phyloP scores from a whole-genome alignment of 2,888 invertebrate genomes.

The Galeruca laticollis region DNA sequence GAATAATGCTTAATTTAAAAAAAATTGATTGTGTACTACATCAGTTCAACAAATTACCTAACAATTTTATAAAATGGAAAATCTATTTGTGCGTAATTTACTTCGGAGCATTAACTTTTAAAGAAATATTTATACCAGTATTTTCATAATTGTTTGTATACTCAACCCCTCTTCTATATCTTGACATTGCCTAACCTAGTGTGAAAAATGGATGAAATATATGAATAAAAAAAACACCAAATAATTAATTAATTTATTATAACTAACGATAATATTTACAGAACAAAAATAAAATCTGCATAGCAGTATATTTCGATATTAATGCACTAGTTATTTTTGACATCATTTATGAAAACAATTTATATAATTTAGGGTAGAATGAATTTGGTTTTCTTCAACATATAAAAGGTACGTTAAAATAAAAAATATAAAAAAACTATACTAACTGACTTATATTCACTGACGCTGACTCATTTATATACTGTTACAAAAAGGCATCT shows the following conservation, averaged over 20 bases:
- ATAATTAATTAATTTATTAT: slow-evolving; percentile 61
- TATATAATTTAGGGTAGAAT: slow-evolving; percentile 37
- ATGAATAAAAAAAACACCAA: neutral
- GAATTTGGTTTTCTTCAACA: slow-evolving; percentile 36
- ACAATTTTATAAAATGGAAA: too few relatives aligned
- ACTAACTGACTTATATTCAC: neutral
- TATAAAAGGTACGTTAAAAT: slow-evolving; percentile 1
- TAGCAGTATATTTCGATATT: slow-evolving; percentile 60
- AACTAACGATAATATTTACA: slow-evolving; percentile 66
- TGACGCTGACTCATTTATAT: neutral
- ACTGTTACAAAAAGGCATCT: slow-evolving; percentile 13
- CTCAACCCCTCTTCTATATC: too few relatives aligned
- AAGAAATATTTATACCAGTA: too few relatives aligned
- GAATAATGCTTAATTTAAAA: too few relatives aligned
- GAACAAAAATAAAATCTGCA: slow-evolving; percentile 66
- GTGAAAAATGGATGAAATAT: too few relatives aligned
- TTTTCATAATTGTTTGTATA: too few relatives aligned
- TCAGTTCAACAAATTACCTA: too few relatives aligned
- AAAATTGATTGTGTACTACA: too few relatives aligned
- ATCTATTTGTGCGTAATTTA: too few relatives aligned
- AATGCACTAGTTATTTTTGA: slow-evolving; percentile 50
- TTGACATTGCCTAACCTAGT: too few relatives aligned
- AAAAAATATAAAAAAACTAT: neutral
- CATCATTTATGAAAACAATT: slow-evolving; percentile 45
- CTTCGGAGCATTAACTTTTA: too few relatives aligned